Conservation (phyloP, 2,888 invertebrate genomes). For the Lasioglossum oenotherae region DNA sequence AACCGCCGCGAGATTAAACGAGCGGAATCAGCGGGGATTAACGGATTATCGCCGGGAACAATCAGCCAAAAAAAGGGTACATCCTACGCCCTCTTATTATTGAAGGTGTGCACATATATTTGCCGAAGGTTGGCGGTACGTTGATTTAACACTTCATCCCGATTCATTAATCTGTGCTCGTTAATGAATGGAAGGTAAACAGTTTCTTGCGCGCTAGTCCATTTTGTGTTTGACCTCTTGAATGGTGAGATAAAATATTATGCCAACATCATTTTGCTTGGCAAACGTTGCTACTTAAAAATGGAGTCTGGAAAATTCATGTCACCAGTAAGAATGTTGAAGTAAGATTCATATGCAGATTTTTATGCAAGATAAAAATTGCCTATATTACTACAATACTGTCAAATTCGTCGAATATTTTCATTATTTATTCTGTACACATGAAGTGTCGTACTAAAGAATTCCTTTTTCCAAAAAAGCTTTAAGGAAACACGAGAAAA, state of each 20-base stretch:
- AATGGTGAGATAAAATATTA: neutral
- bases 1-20: conserved; percentile 48
- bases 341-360: too few species aligned
- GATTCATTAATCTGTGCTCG: conserved; percentile 47
- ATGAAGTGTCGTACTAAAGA: too few species aligned
- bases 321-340: neutral
- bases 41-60: conserved; percentile 67
- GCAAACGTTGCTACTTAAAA: neutral
- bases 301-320: neutral
- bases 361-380: too few species aligned
- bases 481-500: too few species aligned
- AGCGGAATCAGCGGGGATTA: conserved; percentile 58
- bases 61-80: conserved; percentile 65
- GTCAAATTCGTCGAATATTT: too few species aligned
- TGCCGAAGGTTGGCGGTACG: conserved; percentile 19
- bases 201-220: neutral
- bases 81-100: conserved; percentile 57
- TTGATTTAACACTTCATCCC: conserved; percentile 38
- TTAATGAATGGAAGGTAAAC: neutral
- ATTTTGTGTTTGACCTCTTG: neutral
- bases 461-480: too few species aligned
- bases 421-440: too few species aligned
- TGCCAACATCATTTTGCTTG: neutral
- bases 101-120: conserved; percentile 45
- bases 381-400: too few species aligned